Percentiles rank a stretch among this genome's conserved stretches.
Evolutionary conservation across 2,797 vertebrate genomes (phyloP).

Genomic region (Sebastes matsubarae): DNA sequence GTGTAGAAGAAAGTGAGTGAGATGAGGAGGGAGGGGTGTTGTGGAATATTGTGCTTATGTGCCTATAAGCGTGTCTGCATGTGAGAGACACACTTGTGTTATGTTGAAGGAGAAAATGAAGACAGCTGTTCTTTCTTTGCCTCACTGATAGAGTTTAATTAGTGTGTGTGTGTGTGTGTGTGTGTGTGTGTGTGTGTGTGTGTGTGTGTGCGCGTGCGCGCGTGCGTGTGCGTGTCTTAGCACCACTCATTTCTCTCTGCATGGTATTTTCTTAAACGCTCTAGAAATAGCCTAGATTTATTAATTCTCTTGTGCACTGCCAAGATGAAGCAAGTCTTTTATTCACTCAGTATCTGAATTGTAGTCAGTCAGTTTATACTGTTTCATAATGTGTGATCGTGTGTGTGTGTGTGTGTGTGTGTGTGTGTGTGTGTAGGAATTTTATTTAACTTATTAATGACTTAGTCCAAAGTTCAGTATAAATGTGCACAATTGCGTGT

Average conservation of each 20-base stretch:
- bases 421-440: not conserved
- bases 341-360: constrained; percentile 16
- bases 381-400: not conserved
- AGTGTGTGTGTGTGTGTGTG: constrained; percentile 21
- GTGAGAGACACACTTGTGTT: constrained; percentile 36
- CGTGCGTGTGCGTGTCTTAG: constrained; percentile 2
- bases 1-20: constrained; percentile 11
- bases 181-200: not conserved
- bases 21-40: not conserved
- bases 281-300: constrained; percentile 60
- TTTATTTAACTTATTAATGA: not conserved
- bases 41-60: constrained; percentile 33
- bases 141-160: constrained; percentile 77
- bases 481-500: not conserved
- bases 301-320: constrained; percentile 35
- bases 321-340: constrained; percentile 24
- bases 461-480: not conserved
- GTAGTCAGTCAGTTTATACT: not conserved
- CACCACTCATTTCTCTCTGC: constrained; percentile 39
- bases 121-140: constrained; percentile 77
- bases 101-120: constrained; percentile 58
- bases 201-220: not conserved
- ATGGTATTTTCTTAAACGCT: constrained; percentile 53
- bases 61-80: constrained; percentile 35
- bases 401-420: not conserved